phyloP scores from a whole-genome alignment of 2,113 vertebrate species.

The Alosa alosa region DNA sequence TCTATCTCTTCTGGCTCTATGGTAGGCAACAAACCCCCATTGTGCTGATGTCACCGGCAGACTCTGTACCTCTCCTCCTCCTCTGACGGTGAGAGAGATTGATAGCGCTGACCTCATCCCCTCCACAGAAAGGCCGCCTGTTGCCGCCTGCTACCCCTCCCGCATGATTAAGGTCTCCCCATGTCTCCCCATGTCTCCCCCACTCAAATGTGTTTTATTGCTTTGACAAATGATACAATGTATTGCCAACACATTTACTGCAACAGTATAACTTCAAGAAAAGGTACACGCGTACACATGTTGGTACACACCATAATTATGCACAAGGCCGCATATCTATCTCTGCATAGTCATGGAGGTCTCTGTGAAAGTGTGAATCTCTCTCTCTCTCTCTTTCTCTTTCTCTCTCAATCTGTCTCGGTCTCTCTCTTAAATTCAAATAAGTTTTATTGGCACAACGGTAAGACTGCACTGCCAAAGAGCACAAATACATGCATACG shows the following conservation, averaged over 20 bases:
- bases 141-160: background rate
- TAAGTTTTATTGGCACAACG: background rate
- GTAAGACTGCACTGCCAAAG: background rate
- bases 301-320: background rate
- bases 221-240: background rate
- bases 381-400: background rate
- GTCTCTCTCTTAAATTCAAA: background rate
- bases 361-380: background rate
- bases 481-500: background rate
- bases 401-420: background rate
- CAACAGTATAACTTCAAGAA: background rate
- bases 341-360: background rate
- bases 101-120: slow-evolving; percentile 10
- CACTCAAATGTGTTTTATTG: background rate
- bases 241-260: background rate
- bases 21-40: background rate
- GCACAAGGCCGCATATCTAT: background rate
- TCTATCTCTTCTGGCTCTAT: background rate
- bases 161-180: background rate
- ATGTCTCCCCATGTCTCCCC: background rate
- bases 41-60: background rate
- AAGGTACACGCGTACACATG: background rate
- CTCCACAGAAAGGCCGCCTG: background rate
- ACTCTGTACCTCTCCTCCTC: background rate
- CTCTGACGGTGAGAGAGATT: background rate